Evolutionary conservation across 1,140 invertebrate genomes (phyloP), one percentile per base, ranked within the genome.

Genomic region (Stegodyphus mimosarum): DNA sequence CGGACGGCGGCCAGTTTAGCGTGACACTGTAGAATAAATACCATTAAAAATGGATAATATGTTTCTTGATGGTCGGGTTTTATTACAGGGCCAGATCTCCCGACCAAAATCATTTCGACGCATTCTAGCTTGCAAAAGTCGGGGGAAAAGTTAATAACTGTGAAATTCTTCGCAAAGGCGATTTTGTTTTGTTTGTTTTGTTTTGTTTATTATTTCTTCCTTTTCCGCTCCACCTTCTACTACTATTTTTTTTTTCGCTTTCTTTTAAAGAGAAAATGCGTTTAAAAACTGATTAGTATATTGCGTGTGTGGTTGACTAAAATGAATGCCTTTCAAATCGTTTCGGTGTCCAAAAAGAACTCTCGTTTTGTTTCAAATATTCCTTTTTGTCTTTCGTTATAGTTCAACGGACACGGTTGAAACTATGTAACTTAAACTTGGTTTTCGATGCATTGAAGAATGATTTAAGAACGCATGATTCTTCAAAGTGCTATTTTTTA

Each of bases 211-310:
- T 33, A 33, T 33, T 33, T 33, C 33, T 33, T 33, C 33, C 33
- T 33, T 33, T 33, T 3, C 33, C 33, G 1, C 33, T 33, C 33
- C 33, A 33, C 33, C 33, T 33, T 33, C 33, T 33, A 33, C 3
- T 53, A 11, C 72, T 48, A n/a, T n/a, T 13, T 48, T 71, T 76
- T 63, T 76, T 83, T 53, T 67, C 51, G 48, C 5, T 66, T 60
- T 81, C 76, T 84, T 71, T 75, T 67, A 84, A 84, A 84, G 55
- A 72, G 49, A 64, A 84, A 76, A 84, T 70, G 64, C 81, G 50
- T 84, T 84, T 84, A 84, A 84, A 84, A 84, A 84, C 81, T 84
- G 81, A 84, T 84, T 84, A 84, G 81, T 75, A 66, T 84, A 84
- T 84, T 76, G 81, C 81, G 81, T 84, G 81, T 84, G 15, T 18